Evolutionary conservation across 2,888 invertebrate genomes (phyloP).

Genomic region (Calliphora vomitoria): DNA sequence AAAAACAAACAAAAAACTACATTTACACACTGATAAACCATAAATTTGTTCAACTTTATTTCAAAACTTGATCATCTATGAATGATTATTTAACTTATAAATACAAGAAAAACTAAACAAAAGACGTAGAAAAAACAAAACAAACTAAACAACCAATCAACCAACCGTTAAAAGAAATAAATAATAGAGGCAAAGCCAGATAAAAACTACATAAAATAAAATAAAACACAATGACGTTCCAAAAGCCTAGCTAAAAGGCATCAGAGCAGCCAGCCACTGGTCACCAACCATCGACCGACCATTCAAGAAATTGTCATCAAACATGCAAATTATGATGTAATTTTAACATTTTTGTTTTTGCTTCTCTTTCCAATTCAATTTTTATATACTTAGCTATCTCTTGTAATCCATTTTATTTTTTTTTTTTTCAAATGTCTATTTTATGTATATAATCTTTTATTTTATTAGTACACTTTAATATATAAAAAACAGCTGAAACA

Average conservation of each 20-base stretch:
- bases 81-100: conserved; percentile 64
- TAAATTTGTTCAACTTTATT: conserved; percentile 54
- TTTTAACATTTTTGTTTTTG: conserved; percentile 5
- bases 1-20: conserved; percentile 1
- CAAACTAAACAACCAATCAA: conserved; percentile 4
- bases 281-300: not conserved
- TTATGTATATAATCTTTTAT: not conserved
- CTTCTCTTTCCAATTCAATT: not conserved
- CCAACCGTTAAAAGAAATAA: conserved; percentile 39
- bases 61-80: conserved; percentile 67
- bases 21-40: conserved; percentile 28
- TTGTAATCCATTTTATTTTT: not conserved
- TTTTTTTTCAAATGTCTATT: not conserved
- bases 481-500: not conserved
- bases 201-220: not conserved
- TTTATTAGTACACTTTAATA: not conserved
- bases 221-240: conserved; percentile 11
- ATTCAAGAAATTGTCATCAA: conserved; percentile 54
- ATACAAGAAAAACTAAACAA: not conserved
- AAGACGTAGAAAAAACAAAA: not conserved
- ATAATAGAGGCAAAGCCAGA: not conserved
- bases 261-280: not conserved
- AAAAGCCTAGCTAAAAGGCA: not conserved
- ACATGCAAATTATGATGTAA: conserved; percentile 64
- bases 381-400: not conserved